A percentile compares a stretch with the other conserved stretches of the same genome.
Conservation (phyloP, 2,113 vertebrate genomes). For the Hucho hucho region DNA sequence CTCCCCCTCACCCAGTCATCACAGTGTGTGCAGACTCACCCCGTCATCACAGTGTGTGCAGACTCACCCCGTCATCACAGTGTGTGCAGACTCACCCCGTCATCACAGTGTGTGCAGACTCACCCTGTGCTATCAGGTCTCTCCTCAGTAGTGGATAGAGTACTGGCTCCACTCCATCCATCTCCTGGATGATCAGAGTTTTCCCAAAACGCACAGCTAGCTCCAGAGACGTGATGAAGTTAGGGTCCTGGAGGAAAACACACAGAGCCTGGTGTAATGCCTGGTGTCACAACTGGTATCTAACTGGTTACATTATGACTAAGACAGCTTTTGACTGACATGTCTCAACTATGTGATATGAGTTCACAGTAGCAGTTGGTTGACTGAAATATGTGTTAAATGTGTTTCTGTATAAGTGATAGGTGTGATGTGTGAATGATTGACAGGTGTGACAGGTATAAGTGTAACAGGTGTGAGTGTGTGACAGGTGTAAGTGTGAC, state of each 20-base stretch:
- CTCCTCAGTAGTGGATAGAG: slow-evolving; percentile 90
- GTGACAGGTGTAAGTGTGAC: too few relatives aligned
- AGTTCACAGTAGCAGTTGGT: neutral
- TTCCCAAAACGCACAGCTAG: slow-evolving; percentile 96
- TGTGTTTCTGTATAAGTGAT: slow-evolving; percentile 3
- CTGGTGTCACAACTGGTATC: neutral
- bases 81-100: too few relatives aligned
- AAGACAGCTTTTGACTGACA: neutral
- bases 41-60: too few relatives aligned
- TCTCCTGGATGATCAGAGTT: slow-evolving; percentile 94
- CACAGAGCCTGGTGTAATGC: neutral
- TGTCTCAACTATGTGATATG: too few relatives aligned
- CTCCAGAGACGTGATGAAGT: slow-evolving; percentile 91
- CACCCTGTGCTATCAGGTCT: slow-evolving; percentile 93
- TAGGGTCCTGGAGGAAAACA: slow-evolving; percentile 77
- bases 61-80: too few relatives aligned
- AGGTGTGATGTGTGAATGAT: neutral
- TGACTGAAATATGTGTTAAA: neutral
- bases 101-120: slow-evolving; percentile 1
- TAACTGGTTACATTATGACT: too few relatives aligned
- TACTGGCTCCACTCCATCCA: slow-evolving; percentile 93
- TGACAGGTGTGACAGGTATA: neutral
- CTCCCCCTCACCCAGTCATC: neutral
- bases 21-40: too few relatives aligned
- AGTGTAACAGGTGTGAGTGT: too few relatives aligned